These are phyloP conservation scores for Pangasianodon gigas DNA, from an alignment of 2,113 vertebrate genomes.

Conservation along the genomic window DNA sequence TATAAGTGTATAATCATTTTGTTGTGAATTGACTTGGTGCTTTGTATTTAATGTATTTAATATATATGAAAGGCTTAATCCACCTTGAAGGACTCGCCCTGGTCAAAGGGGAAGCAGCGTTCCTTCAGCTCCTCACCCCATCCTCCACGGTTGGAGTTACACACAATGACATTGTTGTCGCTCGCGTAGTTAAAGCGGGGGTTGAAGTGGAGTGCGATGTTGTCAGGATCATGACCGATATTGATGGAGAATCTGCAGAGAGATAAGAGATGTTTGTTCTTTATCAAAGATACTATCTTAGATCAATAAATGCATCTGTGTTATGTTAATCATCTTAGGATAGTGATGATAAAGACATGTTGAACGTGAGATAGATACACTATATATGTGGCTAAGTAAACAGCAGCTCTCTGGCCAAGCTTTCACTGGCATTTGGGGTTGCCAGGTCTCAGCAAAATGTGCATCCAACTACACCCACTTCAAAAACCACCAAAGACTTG, in stretches of 20 bases:
- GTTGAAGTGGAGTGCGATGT: conserved; percentile 75
- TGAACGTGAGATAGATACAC: neutral
- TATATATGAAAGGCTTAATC: neutral
- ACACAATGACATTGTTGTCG: conserved; percentile 60
- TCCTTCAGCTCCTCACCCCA: conserved; percentile 63
- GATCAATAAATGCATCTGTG: neutral
- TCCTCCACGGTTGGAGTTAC: conserved; percentile 65
- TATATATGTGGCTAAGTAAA: neutral
- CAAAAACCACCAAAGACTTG: neutral
- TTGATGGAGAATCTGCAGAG: conserved; percentile 69
- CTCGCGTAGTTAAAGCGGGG: conserved; percentile 59
- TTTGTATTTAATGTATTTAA: neutral
- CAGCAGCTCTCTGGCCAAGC: neutral
- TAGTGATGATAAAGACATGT: neutral
- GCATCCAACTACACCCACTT: neutral
- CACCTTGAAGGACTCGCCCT: conserved; percentile 73
- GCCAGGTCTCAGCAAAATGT: neutral
- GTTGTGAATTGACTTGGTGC: neutral
- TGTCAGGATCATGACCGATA: conserved; percentile 66
- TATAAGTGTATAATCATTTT: neutral
- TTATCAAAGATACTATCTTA: neutral
- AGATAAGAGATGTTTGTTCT: neutral
- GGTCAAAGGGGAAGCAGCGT: conserved; percentile 63
- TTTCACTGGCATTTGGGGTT: neutral
- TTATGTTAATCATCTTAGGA: neutral